Evolutionary conservation across 2,113 vertebrate genomes (phyloP), one percentile per base, ranked within the genome.

Genomic region (Symphodus melops): DNA sequence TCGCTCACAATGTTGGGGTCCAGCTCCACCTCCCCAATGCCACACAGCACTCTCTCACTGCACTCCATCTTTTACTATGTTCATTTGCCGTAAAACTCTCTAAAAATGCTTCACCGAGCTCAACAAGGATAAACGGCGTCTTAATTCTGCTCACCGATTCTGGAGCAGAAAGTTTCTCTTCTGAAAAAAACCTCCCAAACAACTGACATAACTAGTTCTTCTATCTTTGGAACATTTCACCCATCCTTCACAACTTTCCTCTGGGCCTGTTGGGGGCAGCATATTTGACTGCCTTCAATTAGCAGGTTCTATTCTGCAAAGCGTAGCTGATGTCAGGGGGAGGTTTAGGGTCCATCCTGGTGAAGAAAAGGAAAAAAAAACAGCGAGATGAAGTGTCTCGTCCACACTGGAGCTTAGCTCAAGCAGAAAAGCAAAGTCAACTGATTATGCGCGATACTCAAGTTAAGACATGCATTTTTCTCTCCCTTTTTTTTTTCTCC

Each of bases 1-100:
- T 95, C 94, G 68, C 94, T 95, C 65, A 95, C 94, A 37, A 94
- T 94, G 72, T 94, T 87, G 42, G 93, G 94, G 70, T 95, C 94
- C 64, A 91, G 71, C 49, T 95, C 93, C 76, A 92, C 52, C 73
- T 95, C 94, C 51, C 88, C 93, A 0, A 80, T 48, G 44, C 81
- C 91, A 81, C 91, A 91, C 19, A 95, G 60, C 33, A 91, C 79
- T 56, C 79, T 86, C 77, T 95, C 94, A 21, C 86, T 86, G 85
- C 51, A 93, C 78, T 95, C 94, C 94, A 95, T 95, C 57, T 20
- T 19, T 4, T 36, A 21, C 48, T 48, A 37, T 69, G 56, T 81
- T 10, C 48, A 48, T 56, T 7, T 37, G 4, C 14, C 77, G 25
- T 56, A 59, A 21, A 53, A 46, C 25, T 33, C n/a, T 56, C 41